Evolutionary conservation across 2,113 vertebrate species (phyloP).

Genomic region (Rhea americana): DNA sequence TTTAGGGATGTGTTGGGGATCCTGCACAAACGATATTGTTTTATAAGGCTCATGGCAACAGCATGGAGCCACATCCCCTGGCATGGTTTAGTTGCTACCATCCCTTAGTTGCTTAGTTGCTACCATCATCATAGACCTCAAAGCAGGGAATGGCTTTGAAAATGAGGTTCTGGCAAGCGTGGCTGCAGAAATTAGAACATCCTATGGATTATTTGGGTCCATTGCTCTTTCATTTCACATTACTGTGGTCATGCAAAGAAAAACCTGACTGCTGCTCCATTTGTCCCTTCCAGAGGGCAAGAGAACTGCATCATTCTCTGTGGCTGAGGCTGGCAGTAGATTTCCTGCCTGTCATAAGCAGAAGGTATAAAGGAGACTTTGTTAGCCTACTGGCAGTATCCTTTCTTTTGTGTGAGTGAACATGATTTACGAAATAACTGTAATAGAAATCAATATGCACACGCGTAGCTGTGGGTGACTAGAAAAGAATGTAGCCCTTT

Average conservation of each 20-base stretch:
- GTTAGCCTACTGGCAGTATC: background rate
- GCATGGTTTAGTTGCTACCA: background rate
- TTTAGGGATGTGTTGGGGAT: background rate
- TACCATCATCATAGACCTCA: background rate
- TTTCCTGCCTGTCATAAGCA: background rate
- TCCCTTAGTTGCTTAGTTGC: background rate
- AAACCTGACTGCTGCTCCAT: background rate
- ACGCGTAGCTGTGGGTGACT: background rate
- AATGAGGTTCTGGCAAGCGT: background rate
- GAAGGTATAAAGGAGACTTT: background rate
- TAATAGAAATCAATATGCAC: background rate
- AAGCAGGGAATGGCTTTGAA: background rate
- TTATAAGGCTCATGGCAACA: background rate
- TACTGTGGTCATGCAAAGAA: background rate
- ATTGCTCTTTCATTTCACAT: background rate
- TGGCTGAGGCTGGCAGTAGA: background rate
- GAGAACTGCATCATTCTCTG: background rate
- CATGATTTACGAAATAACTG: background rate
- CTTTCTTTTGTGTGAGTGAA: background rate
- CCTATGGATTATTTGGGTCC: background rate
- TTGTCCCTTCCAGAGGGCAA: background rate
- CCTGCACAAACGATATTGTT: background rate
- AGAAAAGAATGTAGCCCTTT: background rate
- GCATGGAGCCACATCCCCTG: background rate
- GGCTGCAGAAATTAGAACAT: background rate